A percentile compares a stretch with the other conserved stretches of the same genome.
Conservation (phyloP, 2,888 invertebrate genomes). For the Stegophylla sp. region DNA sequence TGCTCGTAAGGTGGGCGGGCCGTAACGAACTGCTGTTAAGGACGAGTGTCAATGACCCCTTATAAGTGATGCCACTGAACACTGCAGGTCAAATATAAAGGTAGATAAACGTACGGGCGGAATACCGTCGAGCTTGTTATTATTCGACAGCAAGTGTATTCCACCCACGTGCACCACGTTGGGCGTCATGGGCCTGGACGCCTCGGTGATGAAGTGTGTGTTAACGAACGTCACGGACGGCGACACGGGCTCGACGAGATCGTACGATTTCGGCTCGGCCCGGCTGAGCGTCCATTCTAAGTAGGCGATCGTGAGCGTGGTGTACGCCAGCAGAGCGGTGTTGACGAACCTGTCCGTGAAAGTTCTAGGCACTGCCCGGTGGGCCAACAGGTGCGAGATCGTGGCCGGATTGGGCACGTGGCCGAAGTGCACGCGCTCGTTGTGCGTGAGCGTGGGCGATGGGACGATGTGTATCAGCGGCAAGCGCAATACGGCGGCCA, state of each 20-base stretch:
- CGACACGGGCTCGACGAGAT: not conserved
- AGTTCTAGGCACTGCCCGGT: constrained; percentile 38
- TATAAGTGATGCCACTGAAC: too few species aligned
- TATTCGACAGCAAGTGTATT: constrained; percentile 34
- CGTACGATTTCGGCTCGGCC: constrained; percentile 63
- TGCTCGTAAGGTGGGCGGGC: too few species aligned
- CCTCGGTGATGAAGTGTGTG: constrained; percentile 49
- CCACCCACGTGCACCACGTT: constrained; percentile 57
- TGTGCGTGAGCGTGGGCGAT: constrained; percentile 17
- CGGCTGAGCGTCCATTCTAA: not conserved
- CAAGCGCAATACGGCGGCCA: not conserved
- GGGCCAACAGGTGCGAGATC: constrained; percentile 61
- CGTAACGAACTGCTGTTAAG: too few species aligned
- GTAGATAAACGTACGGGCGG: constrained; percentile 56
- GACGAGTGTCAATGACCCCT: too few species aligned
- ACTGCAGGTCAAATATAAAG: too few species aligned
- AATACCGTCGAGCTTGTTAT: constrained; percentile 26
- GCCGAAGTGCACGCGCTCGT: not conserved
- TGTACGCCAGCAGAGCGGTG: constrained; percentile 60
- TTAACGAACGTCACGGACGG: constrained; percentile 55
- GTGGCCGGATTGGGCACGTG: constrained; percentile 20
- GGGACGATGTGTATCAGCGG: constrained; percentile 23
- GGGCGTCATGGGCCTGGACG: constrained; percentile 39
- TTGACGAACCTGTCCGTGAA: constrained; percentile 60
- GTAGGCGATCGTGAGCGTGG: not conserved